Base-by-base conservation (phyloP, 2,113 vertebrate genomes). In the Isichthys henryi region DNA sequence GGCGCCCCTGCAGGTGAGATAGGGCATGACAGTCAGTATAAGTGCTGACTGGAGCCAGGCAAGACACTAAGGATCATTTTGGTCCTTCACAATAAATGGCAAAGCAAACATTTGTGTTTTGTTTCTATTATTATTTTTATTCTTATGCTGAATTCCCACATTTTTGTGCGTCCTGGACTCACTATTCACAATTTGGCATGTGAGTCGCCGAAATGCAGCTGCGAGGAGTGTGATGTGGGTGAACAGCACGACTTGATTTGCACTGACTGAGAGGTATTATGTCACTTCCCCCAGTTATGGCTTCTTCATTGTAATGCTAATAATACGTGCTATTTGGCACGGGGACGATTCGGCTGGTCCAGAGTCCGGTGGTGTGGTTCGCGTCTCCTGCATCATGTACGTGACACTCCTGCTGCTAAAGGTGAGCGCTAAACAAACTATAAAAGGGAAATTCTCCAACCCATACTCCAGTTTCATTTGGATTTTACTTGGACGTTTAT, bases 181-280 rank as follows among this genome's bases (percentile, higher is more conserved):
- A 19, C n/a, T 53, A 23, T 49, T 53, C 48, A 52, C 48, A 53
- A 53, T 27, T 86, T 27, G n/a, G 83, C 46, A 27, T 86, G 31
- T 35, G 50, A 39, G 50, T 50, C 49, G 15, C 23, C 17, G 11
- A 53, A 39, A 53, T 52, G 15, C 50, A 56, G 49, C 50, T 52
- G 50, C 15, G 39, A 35, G n/a, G 48, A 56, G 5, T 35, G 27
- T 5, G 10, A 23, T n/a, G 43, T 53, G 85, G 85, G n/a, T 87
- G 85, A 53, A 4, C 31, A 35, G 27, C 50, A 87, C 6, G 1
- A 4, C 49, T 87, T 2, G 13, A 35, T 53, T 35, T 56, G 17
- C n/a, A 53, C 45, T 87, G 85, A 87, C 50, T 87, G 50, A 87
- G n/a, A 56, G 50, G 85, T 21, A 56, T 56, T 35, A 39, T 87